Base-by-base conservation (phyloP, 2,113 vertebrate species). In the Oncorhynchus keta region DNA sequence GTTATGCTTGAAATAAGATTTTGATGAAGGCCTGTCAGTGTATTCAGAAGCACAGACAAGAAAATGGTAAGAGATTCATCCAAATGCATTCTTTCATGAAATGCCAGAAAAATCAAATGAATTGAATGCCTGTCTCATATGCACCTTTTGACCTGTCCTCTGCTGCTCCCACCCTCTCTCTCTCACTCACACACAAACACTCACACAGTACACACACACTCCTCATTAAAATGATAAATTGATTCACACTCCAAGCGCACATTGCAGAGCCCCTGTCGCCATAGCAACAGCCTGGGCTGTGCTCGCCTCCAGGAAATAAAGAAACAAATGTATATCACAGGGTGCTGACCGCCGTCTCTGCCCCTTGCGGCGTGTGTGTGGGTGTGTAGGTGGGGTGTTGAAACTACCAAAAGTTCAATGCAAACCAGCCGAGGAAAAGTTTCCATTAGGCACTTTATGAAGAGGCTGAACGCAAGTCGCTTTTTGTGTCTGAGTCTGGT, bases 321-420 rank as follows among this genome's bases (percentile, higher is more conserved):
- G 86, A 86, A 89, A 89, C 73, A 45, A 80, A 69, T 67, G 81
- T 45, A 86, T 67, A 30, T 11, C n/a, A 67, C 24, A 13, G 14
- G 26, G 26, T 28, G 24, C 22, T 26, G 26, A 30, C 26, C 79
- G 80, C 71, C 80, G 59, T 55, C 83, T 76, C 55, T 65, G 66
- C 77, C 73, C 59, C 59, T 62, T 22, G 8, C 16, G 59, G 59
- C 3, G 64, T 32, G 64, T 18, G 73, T 72, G 8, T 16, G 2
- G 16, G 51, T 75, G 69, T 30, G 76, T 14, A 69, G 26, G 72
- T 64, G 69, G n/a, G 0, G n/a, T 62, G 5, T 62, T n/a, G 59
- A 22, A 4, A 62, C n/a, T 62, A 62, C 59, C 6, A 16, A 18
- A 55, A 16, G 51, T 55, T 16, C 51, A 55, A n/a, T 22, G n/a